Evolutionary conservation across 2,113 vertebrate genomes (phyloP).

Genomic region (Sisor rabdophorus): DNA sequence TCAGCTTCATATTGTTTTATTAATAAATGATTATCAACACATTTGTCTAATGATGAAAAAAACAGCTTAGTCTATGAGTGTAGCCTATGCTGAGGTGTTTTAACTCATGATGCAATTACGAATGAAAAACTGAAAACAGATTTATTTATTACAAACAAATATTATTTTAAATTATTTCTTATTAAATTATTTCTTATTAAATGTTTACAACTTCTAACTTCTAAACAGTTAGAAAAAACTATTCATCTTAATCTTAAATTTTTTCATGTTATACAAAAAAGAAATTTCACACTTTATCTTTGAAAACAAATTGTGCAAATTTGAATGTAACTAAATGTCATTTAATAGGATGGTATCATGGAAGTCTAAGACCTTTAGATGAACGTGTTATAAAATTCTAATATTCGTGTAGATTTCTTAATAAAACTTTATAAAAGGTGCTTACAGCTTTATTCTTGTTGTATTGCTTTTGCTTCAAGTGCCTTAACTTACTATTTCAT

Average conservation of each 20-base stretch:
- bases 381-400: background rate
- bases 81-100: background rate
- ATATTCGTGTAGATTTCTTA: background rate
- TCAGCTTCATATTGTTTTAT: background rate
- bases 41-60: background rate
- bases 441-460: background rate
- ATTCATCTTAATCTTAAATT: no score
- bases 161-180: background rate
- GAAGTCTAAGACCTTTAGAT: background rate
- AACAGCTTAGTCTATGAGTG: background rate
- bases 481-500: background rate
- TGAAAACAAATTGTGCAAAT: background rate
- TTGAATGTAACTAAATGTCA: no score
- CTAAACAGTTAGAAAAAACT: no score
- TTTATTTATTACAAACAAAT: background rate
- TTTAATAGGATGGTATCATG: background rate
- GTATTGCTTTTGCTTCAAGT: background rate
- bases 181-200: no score
- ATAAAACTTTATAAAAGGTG: background rate
- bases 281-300: background rate
- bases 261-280: no score
- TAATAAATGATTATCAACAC: background rate
- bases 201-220: no score
- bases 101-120: background rate
- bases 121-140: background rate